Evolutionary conservation across 2,888 invertebrate species (phyloP), one percentile per base, ranked within the genome.

Genomic region (Melieria omissa): DNA sequence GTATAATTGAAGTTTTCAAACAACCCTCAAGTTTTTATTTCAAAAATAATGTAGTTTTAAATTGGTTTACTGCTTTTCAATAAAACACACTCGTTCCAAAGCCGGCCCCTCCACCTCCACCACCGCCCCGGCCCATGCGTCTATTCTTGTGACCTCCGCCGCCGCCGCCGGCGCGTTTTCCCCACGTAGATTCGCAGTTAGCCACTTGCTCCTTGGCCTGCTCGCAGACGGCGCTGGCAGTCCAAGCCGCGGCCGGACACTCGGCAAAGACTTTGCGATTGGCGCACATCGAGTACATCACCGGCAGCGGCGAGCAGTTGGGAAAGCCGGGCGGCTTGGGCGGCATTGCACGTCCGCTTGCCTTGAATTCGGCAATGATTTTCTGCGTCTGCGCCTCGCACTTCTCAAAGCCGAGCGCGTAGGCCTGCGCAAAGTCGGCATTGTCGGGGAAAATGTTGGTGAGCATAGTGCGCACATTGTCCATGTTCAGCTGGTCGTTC

Each of bases 201-300:
- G 29, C 29, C 29, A 29, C 2, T 29, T 49, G 61, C 14, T 52
- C 54, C 44, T 68, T 68, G 14, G 61, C 61, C 9, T 45, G 14
- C 12, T 68, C 74, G 63, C 80, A 80, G 0, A 4, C 12, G n/a
- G 66, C 29, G n/a, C 73, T 70, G n/a, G 55, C 16, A 0, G 74
- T 72, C 80, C 80, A 80, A 45, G 72, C 77, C 54, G 76, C 47
- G 12, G 75, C 4, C 0, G 82, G 80, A 0, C 80, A 80, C 10
- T 80, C 44, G 16, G 55, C 49, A 6, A 78, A 80, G 0, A 65
- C 66, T 4, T 75, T 73, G 14, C 57, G 75, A 29, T 73, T 63
- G 0, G 74, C 47, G 45, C 80, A 82, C 4, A 74, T 45, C 0
- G 64, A 49, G 46, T 75, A 72, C 5, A 70, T 58, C 0, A 81